phyloP scores from a whole-genome alignment of 2,888 invertebrate species.

The Phragmatobia fuliginosa region DNA sequence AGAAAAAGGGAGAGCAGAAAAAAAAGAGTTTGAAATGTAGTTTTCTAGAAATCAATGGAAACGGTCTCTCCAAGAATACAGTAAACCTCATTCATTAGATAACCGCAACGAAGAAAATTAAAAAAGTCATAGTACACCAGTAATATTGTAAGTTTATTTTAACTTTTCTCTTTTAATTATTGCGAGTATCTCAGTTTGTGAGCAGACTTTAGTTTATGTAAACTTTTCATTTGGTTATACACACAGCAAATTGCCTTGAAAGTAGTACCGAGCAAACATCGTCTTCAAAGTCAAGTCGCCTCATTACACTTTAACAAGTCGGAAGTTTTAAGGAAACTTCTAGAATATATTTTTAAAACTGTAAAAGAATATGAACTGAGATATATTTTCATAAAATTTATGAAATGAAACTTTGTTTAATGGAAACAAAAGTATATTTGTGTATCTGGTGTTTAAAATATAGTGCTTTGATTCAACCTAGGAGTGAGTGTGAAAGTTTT shows the following conservation, averaged over 20 bases:
- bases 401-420: background rate
- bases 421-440: background rate
- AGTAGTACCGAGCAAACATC: slow-evolving; percentile 33
- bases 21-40: too few species aligned
- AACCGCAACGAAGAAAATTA: too few species aligned
- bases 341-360: slow-evolving; percentile 24
- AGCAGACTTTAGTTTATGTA: slow-evolving; percentile 45
- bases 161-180: background rate
- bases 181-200: slow-evolving; percentile 32
- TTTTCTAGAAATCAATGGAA: too few species aligned
- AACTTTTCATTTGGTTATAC: slow-evolving; percentile 51
- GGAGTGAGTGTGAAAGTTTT: too few species aligned
- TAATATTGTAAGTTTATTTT: background rate
- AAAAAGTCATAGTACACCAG: too few species aligned
- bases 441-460: too few species aligned
- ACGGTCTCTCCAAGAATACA: too few species aligned
- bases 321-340: slow-evolving; percentile 29
- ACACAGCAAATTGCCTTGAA: slow-evolving; percentile 42
- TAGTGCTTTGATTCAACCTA: too few species aligned
- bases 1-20: too few species aligned
- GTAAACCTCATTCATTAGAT: too few species aligned
- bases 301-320: slow-evolving; percentile 49
- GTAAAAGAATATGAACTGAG: slow-evolving; percentile 2
- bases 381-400: background rate
- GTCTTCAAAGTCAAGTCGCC: slow-evolving; percentile 21